These are phyloP conservation scores for Tapirus indicus DNA, from an alignment of 2,797 vertebrate species.

Conservation along the genomic window DNA sequence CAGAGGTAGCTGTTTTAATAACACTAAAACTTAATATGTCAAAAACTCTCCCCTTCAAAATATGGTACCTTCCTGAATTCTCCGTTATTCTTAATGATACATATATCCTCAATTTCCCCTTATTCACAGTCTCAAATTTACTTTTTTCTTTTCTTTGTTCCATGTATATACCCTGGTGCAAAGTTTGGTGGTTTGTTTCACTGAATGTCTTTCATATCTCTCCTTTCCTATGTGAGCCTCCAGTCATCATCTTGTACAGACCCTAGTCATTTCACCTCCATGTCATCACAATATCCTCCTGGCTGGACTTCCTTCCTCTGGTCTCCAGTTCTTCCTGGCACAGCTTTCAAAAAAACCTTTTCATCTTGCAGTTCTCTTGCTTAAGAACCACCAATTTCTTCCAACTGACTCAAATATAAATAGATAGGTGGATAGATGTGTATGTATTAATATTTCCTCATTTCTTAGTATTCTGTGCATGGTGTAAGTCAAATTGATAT, in stretches of 20 bases:
- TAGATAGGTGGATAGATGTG: neutral
- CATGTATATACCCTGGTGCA: neutral
- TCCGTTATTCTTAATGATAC: neutral
- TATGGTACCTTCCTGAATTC: neutral
- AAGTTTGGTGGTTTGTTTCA: neutral
- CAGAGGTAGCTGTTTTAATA: conserved; percentile 21
- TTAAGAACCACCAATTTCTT: conserved; percentile 49
- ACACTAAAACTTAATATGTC: neutral
- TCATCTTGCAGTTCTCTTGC: conserved; percentile 6
- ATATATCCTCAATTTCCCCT: neutral
- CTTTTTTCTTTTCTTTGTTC: conserved; percentile 3
- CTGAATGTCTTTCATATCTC: neutral
- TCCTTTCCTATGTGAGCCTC: conserved; percentile 1
- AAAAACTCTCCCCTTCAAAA: conserved; percentile 30
- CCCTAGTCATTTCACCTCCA: neutral
- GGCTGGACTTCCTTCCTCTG: neutral
- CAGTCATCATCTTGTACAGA: neutral
- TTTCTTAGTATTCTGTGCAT: neutral
- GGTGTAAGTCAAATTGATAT: conserved; percentile 3
- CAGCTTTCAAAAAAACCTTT: neutral
- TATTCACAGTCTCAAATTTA: conserved; percentile 15
- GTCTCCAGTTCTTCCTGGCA: neutral
- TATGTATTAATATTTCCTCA: conserved; percentile 10
- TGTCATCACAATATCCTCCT: neutral
- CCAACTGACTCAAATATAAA: neutral